These are phyloP conservation scores for Tragelaphus imberbis DNA, from an alignment of 2,113 vertebrate species.

Conservation along the genomic window DNA sequence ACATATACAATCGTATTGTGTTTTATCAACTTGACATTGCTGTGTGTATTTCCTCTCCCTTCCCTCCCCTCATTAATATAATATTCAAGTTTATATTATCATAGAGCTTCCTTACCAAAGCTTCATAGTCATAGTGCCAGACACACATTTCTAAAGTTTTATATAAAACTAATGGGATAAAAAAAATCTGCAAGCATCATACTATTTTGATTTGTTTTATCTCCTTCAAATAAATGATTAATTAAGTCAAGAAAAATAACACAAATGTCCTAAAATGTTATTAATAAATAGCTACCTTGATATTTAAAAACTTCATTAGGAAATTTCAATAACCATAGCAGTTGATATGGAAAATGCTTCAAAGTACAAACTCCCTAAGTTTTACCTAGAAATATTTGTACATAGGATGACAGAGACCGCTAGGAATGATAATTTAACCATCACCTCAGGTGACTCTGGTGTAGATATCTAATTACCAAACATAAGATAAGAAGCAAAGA, in stretches of 20 bases:
- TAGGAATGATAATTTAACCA: fast-evolving
- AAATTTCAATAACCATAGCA: background rate
- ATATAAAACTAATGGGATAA: background rate
- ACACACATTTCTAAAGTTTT: background rate
- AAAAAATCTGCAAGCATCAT: background rate
- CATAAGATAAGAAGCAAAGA: background rate
- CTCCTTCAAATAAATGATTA: background rate
- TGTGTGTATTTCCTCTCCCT: background rate
- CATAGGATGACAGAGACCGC: fast-evolving
- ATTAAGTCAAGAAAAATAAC: background rate
- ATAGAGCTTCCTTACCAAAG: background rate
- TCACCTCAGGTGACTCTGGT: background rate
- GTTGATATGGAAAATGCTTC: background rate
- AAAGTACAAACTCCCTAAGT: background rate
- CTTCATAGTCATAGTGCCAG: background rate
- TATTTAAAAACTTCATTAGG: background rate
- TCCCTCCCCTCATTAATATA: background rate
- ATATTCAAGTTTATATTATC: no score
- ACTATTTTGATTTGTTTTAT: background rate
- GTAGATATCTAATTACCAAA: background rate
- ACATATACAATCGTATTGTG: background rate
- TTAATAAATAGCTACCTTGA: background rate
- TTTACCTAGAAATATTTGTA: background rate
- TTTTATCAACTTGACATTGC: background rate
- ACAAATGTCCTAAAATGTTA: no score